Evolutionary conservation across 2,888 invertebrate species (phyloP).

Genomic region (Thalpophila matura): DNA sequence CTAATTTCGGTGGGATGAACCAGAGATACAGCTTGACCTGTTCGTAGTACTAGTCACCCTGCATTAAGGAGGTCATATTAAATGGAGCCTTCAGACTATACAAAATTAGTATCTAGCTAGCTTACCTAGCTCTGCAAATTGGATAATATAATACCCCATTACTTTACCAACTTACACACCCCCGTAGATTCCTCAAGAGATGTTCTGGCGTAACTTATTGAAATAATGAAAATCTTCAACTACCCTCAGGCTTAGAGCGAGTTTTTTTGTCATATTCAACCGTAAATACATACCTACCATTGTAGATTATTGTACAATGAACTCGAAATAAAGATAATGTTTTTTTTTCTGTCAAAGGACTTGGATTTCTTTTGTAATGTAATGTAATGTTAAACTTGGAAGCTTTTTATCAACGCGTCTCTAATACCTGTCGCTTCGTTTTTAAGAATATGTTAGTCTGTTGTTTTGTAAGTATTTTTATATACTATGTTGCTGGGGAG

Average conservation of each 20-base stretch:
- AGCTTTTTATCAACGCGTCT: slow-evolving; percentile 47
- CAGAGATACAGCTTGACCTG: no score
- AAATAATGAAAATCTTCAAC: slow-evolving; percentile 26
- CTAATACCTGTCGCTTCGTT: slow-evolving; percentile 29
- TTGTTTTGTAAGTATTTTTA: slow-evolving; percentile 29
- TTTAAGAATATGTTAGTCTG: slow-evolving; percentile 32
- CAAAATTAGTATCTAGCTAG: no score
- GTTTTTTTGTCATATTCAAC: slow-evolving; percentile 34
- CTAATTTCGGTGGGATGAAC: no score
- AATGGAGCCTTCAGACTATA: no score
- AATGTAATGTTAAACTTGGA: slow-evolving; percentile 43
- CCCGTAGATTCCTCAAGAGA: not conserved
- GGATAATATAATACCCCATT: no score
- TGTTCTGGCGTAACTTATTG: slow-evolving; percentile 6
- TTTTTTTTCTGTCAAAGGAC: slow-evolving; percentile 63
- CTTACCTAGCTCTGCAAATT: no score
- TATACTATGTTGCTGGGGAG: slow-evolving; percentile 1
- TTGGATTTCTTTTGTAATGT: slow-evolving; percentile 53
- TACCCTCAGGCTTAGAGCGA: slow-evolving; percentile 17
- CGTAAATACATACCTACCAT: slow-evolving; percentile 25
- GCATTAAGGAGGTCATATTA: no score
- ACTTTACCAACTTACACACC: no score
- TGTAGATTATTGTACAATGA: slow-evolving; percentile 43
- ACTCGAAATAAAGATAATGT: slow-evolving; percentile 52
- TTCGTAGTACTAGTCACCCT: no score